phyloP scores from a whole-genome alignment of 2,888 invertebrate genomes.

The Drosophila glabriapex region DNA sequence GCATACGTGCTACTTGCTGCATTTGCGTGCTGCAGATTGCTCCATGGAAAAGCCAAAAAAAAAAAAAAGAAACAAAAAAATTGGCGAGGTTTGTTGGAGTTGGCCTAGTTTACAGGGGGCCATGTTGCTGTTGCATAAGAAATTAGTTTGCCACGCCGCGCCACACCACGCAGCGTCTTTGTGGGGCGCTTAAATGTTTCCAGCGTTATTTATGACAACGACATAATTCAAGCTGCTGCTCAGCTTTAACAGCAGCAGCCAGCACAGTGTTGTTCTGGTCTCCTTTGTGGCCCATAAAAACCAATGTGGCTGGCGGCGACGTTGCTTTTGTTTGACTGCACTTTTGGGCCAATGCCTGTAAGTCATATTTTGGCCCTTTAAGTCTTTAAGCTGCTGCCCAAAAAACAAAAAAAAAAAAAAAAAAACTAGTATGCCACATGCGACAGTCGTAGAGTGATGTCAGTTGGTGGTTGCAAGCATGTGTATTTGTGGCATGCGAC shows the following conservation, averaged over 20 bases:
- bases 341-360: slow-evolving; percentile 19
- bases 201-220: slow-evolving; percentile 67
- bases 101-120: slow-evolving; percentile 58
- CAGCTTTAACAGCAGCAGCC: slow-evolving; percentile 33
- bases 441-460: background rate
- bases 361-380: slow-evolving; percentile 34
- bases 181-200: slow-evolving; percentile 43
- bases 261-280: slow-evolving; percentile 12
- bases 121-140: slow-evolving; percentile 41
- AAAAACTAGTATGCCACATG: background rate
- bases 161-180: slow-evolving; percentile 27
- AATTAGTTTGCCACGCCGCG: slow-evolving; percentile 42
- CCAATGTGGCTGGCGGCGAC: slow-evolving; percentile 37
- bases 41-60: slow-evolving; percentile 16
- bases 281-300: slow-evolving; percentile 59
- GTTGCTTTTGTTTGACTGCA: slow-evolving; percentile 31
- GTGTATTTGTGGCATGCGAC: slow-evolving; percentile 5
- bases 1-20: slow-evolving; percentile 53
- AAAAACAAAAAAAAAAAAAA: too few relatives aligned
- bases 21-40: slow-evolving; percentile 53
- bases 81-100: slow-evolving; percentile 35
- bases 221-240: slow-evolving; percentile 57
- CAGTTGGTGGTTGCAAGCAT: background rate
- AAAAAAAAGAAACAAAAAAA: background rate
- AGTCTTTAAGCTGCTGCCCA: background rate